A percentile compares a stretch with the other conserved stretches of the same genome.
These are phyloP conservation scores for Oplegnathus fasciatus DNA, from an alignment of 2,113 vertebrate species.

Conservation along the genomic window DNA sequence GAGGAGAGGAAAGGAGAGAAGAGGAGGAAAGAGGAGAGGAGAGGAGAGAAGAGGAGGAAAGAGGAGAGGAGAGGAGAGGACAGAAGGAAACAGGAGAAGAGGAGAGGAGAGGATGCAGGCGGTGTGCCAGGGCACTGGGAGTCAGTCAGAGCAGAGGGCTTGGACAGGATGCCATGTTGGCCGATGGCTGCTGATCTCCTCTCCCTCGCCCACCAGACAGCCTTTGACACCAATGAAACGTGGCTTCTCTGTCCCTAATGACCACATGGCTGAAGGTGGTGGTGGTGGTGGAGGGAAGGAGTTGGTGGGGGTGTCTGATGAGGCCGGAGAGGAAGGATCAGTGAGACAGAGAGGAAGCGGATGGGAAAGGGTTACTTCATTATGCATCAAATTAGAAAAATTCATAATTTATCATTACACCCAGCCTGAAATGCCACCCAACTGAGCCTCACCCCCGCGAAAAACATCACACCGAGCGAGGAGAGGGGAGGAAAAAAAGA, in stretches of 20 bases:
- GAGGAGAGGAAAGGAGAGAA: neutral
- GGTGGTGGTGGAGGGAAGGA: conserved; percentile 24
- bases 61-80: neutral
- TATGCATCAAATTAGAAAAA: conserved; percentile 98
- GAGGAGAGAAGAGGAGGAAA: neutral
- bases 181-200: conserved; percentile 65
- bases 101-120: conserved; percentile 43
- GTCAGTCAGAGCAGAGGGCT: conserved; percentile 53
- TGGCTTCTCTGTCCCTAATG: conserved; percentile 81
- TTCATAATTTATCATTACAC: conserved; percentile 99
- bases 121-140: conserved; percentile 38
- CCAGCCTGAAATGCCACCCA: conserved; percentile 98
- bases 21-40: no score
- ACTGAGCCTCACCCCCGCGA: conserved; percentile 95
- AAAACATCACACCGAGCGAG: conserved; percentile 89
- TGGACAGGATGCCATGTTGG: conserved; percentile 68
- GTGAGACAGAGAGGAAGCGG: conserved; percentile 79
- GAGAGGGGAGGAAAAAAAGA: conserved; percentile 39
- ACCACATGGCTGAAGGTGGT: conserved; percentile 79
- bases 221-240: conserved; percentile 78
- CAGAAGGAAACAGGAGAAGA: neutral
- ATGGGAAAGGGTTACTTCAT: conserved; percentile 96
- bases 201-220: conserved; percentile 68
- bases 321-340: conserved; percentile 57
- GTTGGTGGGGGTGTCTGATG: conserved; percentile 52